These are phyloP conservation scores for Aspidapion aeneum DNA, from an alignment of 2,888 invertebrate genomes.

Conservation along the genomic window DNA sequence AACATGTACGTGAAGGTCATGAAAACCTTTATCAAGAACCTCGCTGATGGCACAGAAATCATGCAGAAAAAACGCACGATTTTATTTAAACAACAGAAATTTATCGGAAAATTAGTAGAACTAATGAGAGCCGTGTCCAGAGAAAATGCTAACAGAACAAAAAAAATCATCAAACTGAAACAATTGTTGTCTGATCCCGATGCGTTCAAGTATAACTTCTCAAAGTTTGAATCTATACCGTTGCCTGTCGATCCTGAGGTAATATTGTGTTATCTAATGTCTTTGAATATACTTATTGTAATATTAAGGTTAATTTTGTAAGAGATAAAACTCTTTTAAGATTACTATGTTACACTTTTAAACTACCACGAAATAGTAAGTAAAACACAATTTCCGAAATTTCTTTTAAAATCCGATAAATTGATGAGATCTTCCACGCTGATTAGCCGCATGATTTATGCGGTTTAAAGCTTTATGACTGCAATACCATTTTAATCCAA, in stretches of 20 bases:
- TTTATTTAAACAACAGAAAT: conserved; percentile 81
- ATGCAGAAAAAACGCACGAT: conserved; percentile 73
- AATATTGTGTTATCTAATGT: too few relatives aligned
- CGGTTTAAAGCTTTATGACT: too few relatives aligned
- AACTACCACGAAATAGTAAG: too few relatives aligned
- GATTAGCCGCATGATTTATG: too few relatives aligned
- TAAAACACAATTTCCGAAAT: too few relatives aligned
- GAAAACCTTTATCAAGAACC: conserved; percentile 74
- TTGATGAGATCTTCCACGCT: too few relatives aligned
- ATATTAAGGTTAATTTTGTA: too few relatives aligned
- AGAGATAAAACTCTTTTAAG: too few relatives aligned
- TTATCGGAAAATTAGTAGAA: conserved; percentile 86
- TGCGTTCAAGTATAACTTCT: conserved; percentile 80
- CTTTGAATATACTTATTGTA: too few relatives aligned
- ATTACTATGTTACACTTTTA: too few relatives aligned
- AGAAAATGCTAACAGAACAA: conserved; percentile 87
- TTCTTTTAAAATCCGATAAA: too few relatives aligned
- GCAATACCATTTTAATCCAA: too few relatives aligned
- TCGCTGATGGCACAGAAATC: conserved; percentile 65
- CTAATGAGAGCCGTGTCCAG: conserved; percentile 84
- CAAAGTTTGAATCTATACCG: conserved; percentile 87
- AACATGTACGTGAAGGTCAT: conserved; percentile 90
- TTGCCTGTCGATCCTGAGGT: conserved; percentile 90
- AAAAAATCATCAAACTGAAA: conserved; percentile 88
- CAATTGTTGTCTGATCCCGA: conserved; percentile 78